Percentiles rank a stretch among this genome's conserved stretches.
These are phyloP conservation scores for Phasianus colchicus DNA, from an alignment of 2,113 vertebrate species.

Conservation along the genomic window DNA sequence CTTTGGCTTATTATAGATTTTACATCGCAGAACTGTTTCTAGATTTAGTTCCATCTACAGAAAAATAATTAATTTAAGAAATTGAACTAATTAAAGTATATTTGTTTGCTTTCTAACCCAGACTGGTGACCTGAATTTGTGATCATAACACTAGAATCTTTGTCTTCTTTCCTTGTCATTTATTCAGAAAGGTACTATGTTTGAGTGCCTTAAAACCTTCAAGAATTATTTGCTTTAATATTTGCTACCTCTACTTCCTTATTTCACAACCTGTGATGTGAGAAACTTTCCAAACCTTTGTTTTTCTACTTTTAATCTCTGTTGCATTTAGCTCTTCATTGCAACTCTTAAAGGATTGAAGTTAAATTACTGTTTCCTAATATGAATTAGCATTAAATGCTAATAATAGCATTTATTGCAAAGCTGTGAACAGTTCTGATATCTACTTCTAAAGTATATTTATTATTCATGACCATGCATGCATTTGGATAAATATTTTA, in stretches of 20 bases:
- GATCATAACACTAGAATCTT: background rate
- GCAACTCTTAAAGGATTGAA: background rate
- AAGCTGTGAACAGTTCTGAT: background rate
- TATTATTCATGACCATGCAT: background rate
- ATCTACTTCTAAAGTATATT: background rate
- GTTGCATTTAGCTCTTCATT: background rate
- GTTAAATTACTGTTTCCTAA: background rate
- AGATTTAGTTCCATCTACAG: slow-evolving; percentile 51
- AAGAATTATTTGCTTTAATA: background rate
- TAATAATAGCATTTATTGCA: background rate
- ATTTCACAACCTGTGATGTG: background rate
- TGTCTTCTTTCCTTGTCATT: background rate
- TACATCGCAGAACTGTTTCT: slow-evolving; percentile 14
- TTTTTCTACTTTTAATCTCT: background rate
- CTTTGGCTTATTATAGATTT: slow-evolving; percentile 10
- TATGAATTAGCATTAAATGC: background rate
- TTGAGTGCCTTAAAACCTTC: background rate
- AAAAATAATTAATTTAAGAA: slow-evolving; percentile 45
- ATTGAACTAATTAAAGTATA: background rate
- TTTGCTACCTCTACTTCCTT: background rate
- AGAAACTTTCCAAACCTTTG: background rate
- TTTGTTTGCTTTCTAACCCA: slow-evolving; percentile 4
- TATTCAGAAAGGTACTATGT: background rate
- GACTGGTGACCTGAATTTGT: background rate
- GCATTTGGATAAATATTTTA: background rate